A percentile compares a stretch with the other conserved stretches of the same genome.
Evolutionary conservation across 2,797 vertebrate genomes (phyloP).

Genomic region (Sebastes taczanowskii): DNA sequence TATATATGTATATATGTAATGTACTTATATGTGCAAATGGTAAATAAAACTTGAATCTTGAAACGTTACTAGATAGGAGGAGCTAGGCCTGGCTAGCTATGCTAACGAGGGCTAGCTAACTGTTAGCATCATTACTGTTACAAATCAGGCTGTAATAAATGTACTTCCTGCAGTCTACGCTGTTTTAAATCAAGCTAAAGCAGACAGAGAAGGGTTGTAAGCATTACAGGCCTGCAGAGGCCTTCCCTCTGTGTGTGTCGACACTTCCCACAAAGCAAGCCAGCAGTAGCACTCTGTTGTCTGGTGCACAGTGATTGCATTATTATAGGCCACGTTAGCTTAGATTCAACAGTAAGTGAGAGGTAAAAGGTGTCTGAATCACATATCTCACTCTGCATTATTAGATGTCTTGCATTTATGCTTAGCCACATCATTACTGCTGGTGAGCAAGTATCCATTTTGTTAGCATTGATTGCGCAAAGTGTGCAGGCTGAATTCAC

Average conservation of each 20-base stretch:
- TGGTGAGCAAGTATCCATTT: constrained; percentile 25
- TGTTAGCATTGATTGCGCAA: constrained; percentile 29
- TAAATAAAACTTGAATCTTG: too few species aligned
- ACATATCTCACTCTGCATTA: background rate
- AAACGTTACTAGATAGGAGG: too few species aligned
- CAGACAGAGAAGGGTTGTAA: background rate
- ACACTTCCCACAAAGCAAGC: constrained; percentile 6
- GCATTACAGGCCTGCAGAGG: background rate
- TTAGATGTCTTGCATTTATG: background rate
- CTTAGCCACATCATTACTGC: background rate
- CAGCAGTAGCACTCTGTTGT: constrained; percentile 15
- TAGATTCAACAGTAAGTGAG: background rate
- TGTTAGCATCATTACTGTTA: background rate
- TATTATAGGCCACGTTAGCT: constrained; percentile 53
- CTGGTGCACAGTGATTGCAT: constrained; percentile 50
- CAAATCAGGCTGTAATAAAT: background rate
- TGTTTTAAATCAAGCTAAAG: background rate
- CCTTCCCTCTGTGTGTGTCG: constrained; percentile 5
- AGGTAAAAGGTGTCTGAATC: background rate
- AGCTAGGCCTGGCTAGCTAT: constrained; percentile 33
- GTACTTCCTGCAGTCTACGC: accelerated
- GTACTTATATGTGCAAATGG: too few species aligned
- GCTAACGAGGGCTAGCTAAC: constrained; percentile 47
- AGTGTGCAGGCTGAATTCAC: constrained; percentile 51
- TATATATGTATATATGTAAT: too few species aligned